A percentile compares a stretch with the other conserved stretches of the same genome.
Conservation (phyloP, 2,888 invertebrate species). For the Trichopria drosophilae region DNA sequence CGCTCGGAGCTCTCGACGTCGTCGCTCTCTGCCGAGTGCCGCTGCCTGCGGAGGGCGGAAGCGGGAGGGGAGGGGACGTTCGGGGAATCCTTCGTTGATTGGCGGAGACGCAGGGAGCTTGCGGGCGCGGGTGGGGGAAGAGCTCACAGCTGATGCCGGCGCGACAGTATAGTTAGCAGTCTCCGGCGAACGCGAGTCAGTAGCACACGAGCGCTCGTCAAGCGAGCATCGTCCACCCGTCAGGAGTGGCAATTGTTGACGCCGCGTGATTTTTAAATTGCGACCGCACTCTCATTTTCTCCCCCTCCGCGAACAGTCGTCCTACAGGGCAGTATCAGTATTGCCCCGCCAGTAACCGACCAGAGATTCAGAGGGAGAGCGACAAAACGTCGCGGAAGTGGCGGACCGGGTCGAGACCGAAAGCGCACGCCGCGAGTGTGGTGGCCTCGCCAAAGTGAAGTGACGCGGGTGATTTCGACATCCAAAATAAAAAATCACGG, state of each 20-base stretch:
- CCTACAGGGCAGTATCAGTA: slow-evolving; percentile 6
- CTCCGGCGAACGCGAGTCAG: slow-evolving; percentile 51
- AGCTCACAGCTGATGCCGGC: slow-evolving; percentile 60
- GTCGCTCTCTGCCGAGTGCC: no score
- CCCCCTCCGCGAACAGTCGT: slow-evolving; percentile 9
- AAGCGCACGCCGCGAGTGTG: slow-evolving; percentile 27
- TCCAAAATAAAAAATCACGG: slow-evolving; percentile 17
- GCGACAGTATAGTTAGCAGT: slow-evolving; percentile 62
- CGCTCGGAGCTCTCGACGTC: no score
- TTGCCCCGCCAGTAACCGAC: slow-evolving; percentile 21
- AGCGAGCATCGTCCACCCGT: slow-evolving; percentile 51
- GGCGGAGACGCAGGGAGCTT: slow-evolving; percentile 10
- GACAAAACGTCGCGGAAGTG: slow-evolving; percentile 9
- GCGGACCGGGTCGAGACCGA: not conserved
- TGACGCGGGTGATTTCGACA: slow-evolving; percentile 37
- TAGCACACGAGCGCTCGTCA: slow-evolving; percentile 58
- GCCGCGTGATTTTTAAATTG: slow-evolving; percentile 47
- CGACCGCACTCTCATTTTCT: slow-evolving; percentile 40
- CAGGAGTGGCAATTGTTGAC: slow-evolving; percentile 45
- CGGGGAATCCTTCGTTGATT: slow-evolving; percentile 6
- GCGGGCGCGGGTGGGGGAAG: slow-evolving; percentile 6
- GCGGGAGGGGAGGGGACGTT: slow-evolving; percentile 19
- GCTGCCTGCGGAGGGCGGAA: slow-evolving; percentile 1
- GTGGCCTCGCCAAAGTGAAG: slow-evolving; percentile 41
- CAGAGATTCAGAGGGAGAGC: slow-evolving; percentile 10